A percentile compares a stretch with the other conserved stretches of the same genome.
phyloP scores from a whole-genome alignment of 92 coral and sea anemone genomes.

The Pocillopora meandrina region DNA sequence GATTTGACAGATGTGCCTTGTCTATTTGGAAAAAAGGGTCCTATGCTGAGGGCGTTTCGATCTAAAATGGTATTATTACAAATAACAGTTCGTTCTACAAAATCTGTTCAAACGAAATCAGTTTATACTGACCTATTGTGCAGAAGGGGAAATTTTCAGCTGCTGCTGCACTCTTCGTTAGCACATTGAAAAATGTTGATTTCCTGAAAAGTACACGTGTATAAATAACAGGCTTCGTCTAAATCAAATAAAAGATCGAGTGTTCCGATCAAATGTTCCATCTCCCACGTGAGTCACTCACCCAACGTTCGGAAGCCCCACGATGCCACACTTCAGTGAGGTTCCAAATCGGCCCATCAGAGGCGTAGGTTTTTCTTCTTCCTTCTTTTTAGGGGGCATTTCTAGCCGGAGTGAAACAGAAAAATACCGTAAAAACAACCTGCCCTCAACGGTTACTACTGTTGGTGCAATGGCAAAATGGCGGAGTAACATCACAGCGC shows the following conservation, averaged over 20 bases:
- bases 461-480: slow-evolving; percentile 50
- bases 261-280: slow-evolving; percentile 15
- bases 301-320: slow-evolving; percentile 99
- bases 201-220: slow-evolving; percentile 76
- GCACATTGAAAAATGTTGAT: slow-evolving; percentile 96
- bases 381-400: slow-evolving; percentile 99
- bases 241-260: neutral
- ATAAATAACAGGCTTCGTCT: slow-evolving; percentile 27
- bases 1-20: no score
- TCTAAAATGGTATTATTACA: no score
- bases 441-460: slow-evolving; percentile 11
- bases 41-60: no score
- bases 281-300: slow-evolving; percentile 44
- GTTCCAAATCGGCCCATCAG: slow-evolving; percentile 98
- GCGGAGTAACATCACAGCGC: slow-evolving; percentile 70
- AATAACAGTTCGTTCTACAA: neutral
- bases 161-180: slow-evolving; percentile 90
- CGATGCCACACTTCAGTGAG: slow-evolving; percentile 94
- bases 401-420: slow-evolving; percentile 52
- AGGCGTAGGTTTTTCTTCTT: slow-evolving; percentile 83
- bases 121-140: slow-evolving; percentile 82
- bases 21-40: no score
- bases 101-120: neutral
- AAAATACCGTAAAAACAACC: slow-evolving; percentile 46
- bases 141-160: slow-evolving; percentile 99